Conservation (phyloP, 2,797 vertebrate genomes). For the Cossypha polioptera region DNA sequence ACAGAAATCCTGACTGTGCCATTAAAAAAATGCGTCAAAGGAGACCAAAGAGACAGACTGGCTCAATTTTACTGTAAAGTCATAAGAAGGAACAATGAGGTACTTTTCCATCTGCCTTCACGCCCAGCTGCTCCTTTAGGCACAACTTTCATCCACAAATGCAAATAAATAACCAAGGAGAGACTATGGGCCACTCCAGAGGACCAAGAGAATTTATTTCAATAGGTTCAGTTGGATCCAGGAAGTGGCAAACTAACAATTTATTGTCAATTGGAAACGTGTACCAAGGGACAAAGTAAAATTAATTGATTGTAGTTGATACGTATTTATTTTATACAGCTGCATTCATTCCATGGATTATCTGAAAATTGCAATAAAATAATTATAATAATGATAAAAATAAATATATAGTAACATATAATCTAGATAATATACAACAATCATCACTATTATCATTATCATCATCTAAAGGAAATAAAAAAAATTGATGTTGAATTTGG, state of each 20-base stretch:
- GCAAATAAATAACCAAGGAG: background rate
- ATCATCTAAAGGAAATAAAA: background rate
- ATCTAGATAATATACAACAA: background rate
- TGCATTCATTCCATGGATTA: background rate
- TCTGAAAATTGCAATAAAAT: background rate
- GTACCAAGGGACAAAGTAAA: background rate
- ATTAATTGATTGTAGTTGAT: rapidly evolving
- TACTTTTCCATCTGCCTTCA: background rate
- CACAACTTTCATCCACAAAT: background rate
- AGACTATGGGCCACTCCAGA: background rate
- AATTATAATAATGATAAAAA: background rate
- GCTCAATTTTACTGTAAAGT: background rate
- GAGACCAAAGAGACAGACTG: background rate
- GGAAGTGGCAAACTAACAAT: background rate
- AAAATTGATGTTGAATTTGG: background rate
- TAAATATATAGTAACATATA: background rate
- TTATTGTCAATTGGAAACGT: rapidly evolving
- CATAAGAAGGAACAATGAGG: background rate
- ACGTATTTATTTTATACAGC: background rate
- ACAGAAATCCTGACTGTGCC: background rate
- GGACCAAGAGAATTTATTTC: background rate
- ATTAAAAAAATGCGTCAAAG: background rate
- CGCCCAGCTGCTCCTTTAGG: background rate
- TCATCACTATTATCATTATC: background rate
- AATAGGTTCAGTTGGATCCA: background rate